phyloP scores from a whole-genome alignment of 2,113 vertebrate genomes.

The Himantopus leucocephalus region DNA sequence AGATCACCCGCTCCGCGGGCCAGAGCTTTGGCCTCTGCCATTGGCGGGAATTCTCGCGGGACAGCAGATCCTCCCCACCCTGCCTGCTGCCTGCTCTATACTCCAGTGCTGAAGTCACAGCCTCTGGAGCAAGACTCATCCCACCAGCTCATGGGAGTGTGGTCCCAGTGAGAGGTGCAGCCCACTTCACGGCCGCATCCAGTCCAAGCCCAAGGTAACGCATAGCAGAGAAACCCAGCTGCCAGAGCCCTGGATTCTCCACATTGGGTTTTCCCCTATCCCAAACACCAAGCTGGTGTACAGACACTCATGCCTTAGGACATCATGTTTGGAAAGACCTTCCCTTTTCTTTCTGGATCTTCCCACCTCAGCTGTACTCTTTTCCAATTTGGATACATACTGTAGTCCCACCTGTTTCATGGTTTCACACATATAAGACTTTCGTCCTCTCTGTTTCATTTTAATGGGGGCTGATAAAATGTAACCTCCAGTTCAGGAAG shows the following conservation, averaged over 20 bases:
- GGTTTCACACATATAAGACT: neutral
- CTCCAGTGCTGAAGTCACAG: neutral
- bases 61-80: neutral
- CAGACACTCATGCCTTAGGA: neutral
- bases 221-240: neutral
- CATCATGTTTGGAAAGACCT: neutral
- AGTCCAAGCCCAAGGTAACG: neutral
- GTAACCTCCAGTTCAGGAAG: neutral
- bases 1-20: accelerated
- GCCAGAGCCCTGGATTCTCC: neutral
- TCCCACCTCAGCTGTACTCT: neutral
- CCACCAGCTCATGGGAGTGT: accelerated
- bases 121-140: neutral
- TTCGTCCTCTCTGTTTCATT: neutral
- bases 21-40: accelerated
- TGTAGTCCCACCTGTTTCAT: neutral
- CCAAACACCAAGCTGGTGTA: too few species aligned
- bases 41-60: accelerated
- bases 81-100: neutral
- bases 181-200: accelerated
- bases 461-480: neutral
- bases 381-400: neutral
- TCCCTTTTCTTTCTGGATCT: neutral
- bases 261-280: accelerated
- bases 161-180: neutral